phyloP scores from a whole-genome alignment of 2,113 vertebrate genomes.

The Paracanthobrama guichenoti region DNA sequence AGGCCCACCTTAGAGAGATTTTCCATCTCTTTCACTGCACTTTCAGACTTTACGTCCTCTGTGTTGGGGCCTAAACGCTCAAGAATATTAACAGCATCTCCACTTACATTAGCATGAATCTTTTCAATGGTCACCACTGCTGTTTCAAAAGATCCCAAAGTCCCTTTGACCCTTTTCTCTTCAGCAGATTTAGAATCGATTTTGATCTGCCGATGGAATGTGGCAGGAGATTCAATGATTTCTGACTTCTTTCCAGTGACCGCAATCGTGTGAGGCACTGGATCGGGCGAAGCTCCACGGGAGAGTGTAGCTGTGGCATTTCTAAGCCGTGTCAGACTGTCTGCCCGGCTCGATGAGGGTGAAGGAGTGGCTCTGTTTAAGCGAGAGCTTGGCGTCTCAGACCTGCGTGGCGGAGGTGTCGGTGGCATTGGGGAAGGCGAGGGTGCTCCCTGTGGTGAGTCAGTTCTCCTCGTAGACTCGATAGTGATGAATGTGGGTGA shows the following conservation, averaged over 20 bases:
- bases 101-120: not conserved
- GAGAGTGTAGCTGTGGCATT: constrained; percentile 84
- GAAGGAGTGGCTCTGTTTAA: constrained; percentile 74
- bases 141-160: constrained; percentile 53
- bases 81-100: constrained; percentile 58
- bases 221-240: constrained; percentile 80
- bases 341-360: constrained; percentile 76
- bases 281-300: constrained; percentile 70
- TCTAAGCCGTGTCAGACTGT: constrained; percentile 83
- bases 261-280: constrained; percentile 62
- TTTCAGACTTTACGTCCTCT: constrained; percentile 65
- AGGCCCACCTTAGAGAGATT: constrained; percentile 64
- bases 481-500: constrained; percentile 89
- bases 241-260: constrained; percentile 80
- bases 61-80: constrained; percentile 65
- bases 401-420: constrained; percentile 71
- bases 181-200: constrained; percentile 68
- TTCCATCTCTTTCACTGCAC: constrained; percentile 64
- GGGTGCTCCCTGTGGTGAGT: constrained; percentile 72
- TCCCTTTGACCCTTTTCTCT: constrained; percentile 42
- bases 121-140: not conserved
- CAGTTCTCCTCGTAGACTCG: constrained; percentile 78
- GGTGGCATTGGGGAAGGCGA: constrained; percentile 70
- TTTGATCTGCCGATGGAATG: constrained; percentile 83
- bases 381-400: constrained; percentile 70